Evolutionary conservation across 2,888 invertebrate species (phyloP).

Genomic region (Hydraecia micacea): DNA sequence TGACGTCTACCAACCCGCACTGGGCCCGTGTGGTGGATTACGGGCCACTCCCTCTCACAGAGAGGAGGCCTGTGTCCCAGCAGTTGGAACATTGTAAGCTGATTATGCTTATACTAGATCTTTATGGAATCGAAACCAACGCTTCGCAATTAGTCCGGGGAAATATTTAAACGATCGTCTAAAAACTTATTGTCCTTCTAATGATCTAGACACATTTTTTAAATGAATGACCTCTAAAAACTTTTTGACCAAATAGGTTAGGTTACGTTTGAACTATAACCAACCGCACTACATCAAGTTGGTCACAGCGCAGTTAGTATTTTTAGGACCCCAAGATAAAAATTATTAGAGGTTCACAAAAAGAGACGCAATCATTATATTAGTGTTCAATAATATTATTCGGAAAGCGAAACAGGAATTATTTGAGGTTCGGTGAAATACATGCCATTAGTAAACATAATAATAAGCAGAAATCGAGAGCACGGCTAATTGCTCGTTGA

Average conservation of each 20-base stretch:
- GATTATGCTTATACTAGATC: no score
- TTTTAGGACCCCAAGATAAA: not conserved
- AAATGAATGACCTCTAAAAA: no score
- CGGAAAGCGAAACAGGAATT: not conserved
- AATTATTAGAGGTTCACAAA: not conserved
- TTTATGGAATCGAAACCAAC: not conserved
- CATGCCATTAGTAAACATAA: conserved; percentile 11
- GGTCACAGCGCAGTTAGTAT: not conserved
- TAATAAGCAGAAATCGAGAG: conserved; percentile 21
- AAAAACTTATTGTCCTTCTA: not conserved
- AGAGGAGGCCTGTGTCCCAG: no score
- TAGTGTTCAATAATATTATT: not conserved
- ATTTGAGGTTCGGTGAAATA: not conserved
- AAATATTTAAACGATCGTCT: not conserved
- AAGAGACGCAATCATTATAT: not conserved
- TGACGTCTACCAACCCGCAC: no score
- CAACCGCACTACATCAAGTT: no score
- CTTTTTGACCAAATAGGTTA: no score
- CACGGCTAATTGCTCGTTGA: conserved; percentile 37
- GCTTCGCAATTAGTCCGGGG: conserved; percentile 13
- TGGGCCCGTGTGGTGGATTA: no score
- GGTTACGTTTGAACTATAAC: no score
- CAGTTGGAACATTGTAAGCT: no score
- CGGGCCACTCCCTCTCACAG: no score
- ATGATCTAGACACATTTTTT: not conserved